These are phyloP conservation scores for Drosophila nigromelanica DNA, from an alignment of 1,140 invertebrate species.

Conservation along the genomic window DNA sequence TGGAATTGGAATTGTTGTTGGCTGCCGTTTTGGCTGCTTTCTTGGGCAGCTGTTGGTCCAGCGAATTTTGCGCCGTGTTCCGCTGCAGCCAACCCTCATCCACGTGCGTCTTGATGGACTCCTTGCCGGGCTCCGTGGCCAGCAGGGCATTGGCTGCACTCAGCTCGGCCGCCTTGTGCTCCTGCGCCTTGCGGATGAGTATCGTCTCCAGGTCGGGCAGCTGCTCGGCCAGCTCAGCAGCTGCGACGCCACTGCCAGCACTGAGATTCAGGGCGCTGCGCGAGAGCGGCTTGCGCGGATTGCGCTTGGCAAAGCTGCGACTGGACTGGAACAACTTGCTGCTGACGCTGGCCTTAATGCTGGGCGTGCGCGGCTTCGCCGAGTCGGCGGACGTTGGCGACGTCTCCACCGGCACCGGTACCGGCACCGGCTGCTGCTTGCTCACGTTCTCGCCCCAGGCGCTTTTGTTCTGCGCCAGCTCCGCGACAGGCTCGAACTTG, in stretches of 20 bases:
- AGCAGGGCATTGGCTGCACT: conserved; percentile 49
- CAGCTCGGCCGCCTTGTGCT: conserved; percentile 53
- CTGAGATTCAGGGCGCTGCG: conserved; percentile 35
- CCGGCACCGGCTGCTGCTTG: conserved; percentile 66
- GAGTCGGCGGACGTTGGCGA: neutral
- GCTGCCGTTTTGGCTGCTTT: conserved; percentile 8
- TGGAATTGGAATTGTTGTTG: conserved; percentile 50
- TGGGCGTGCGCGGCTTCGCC: conserved; percentile 81
- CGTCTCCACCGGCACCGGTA: conserved; percentile 35
- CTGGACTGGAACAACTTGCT: conserved; percentile 88
- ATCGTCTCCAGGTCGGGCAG: conserved; percentile 81
- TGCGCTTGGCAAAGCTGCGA: conserved; percentile 87
- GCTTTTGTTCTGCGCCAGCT: conserved; percentile 80
- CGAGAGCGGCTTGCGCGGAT: conserved; percentile 89
- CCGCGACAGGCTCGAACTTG: conserved; percentile 64
- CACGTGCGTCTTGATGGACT: conserved; percentile 65
- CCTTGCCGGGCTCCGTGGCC: conserved; percentile 45
- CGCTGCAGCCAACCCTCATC: conserved; percentile 73
- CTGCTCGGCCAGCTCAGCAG: conserved; percentile 28
- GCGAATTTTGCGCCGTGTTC: conserved; percentile 58
- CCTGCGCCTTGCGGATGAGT: conserved; percentile 74
- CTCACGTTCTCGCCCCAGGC: conserved; percentile 87
- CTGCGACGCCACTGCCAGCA: neutral
- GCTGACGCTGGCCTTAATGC: conserved; percentile 84
- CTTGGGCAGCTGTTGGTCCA: conserved; percentile 17